Evolutionary conservation across 1,140 invertebrate genomes (phyloP), one percentile per base, ranked within the genome.

Genomic region (Nymphalis io): DNA sequence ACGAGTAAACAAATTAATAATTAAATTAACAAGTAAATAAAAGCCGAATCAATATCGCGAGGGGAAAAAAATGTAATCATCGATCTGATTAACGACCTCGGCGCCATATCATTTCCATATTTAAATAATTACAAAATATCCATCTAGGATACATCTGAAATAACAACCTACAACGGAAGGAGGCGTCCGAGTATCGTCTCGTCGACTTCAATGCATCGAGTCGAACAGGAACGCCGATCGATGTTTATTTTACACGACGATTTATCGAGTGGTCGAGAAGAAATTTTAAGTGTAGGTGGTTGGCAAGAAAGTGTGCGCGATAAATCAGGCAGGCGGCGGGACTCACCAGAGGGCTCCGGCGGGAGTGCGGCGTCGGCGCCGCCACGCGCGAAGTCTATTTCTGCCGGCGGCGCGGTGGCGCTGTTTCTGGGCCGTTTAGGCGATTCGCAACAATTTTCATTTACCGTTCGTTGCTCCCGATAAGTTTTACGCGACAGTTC

Each of bases 361-460:
- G 46, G 2, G 63, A n/a, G n/a, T n/a, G 62, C 44, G 51, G 76
- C 78, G 81, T 84, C 61, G 78, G 74, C 72, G 78, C 78, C 78
- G 83, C 75, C 66, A 68, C 64, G 77, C 75, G 27, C 27, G 27
- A 6, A 3, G 27, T 33, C 27, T 33, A 89, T 89, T 87, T 90
- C 84, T 82, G 78, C 77, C 74, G 72, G 74, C 74, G 64, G 76
- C 65, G 10, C 67, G 33, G 68, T 55, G 79, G 81, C 70, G 76
- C 84, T 88, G 85, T 89, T 88, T 87, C 86, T 87, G 84, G 86
- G 87, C 80, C 82, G 81, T 72, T 70, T 62, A 62, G 74, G 81
- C n/a, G 80, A 83, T 82, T 85, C 78, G 81, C 84, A 76, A 80
- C 73, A 68, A 78, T 79, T 74, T 74, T 73, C 65, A 48, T 68